Conservation (phyloP, 2,888 invertebrate species). For the Laspeyria flexula region DNA sequence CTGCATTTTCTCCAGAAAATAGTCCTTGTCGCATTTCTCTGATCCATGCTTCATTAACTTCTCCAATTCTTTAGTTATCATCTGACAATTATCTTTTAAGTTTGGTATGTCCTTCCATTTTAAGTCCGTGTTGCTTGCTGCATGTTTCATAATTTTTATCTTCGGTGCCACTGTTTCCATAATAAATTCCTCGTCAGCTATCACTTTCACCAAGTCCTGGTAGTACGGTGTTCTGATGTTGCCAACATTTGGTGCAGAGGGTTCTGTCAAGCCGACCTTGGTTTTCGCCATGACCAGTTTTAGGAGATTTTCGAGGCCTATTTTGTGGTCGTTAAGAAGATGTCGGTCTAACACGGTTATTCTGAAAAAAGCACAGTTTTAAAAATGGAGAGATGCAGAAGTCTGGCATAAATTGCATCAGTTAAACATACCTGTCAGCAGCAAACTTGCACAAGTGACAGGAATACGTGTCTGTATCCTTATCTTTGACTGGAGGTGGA, state of each 20-base stretch:
- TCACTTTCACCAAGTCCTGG: constrained; percentile 54
- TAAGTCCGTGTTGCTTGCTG: constrained; percentile 66
- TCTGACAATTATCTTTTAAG: constrained; percentile 56
- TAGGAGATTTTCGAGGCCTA: constrained; percentile 70
- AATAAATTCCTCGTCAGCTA: constrained; percentile 72
- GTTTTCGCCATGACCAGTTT: constrained; percentile 78
- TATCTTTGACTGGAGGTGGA: constrained; percentile 48
- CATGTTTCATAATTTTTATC: constrained; percentile 71
- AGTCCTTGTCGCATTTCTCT: constrained; percentile 52
- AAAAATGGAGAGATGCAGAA: too few relatives aligned
- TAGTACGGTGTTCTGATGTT: constrained; percentile 69
- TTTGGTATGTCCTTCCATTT: constrained; percentile 60
- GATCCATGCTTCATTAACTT: constrained; percentile 55
- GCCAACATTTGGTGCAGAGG: not conserved
- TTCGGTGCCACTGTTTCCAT: constrained; percentile 71
- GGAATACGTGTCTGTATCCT: constrained; percentile 64
- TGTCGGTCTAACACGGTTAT: constrained; percentile 78
- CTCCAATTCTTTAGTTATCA: constrained; percentile 60
- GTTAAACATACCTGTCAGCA: constrained; percentile 75
- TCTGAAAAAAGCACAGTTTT: constrained; percentile 49
- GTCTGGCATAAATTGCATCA: too few relatives aligned
- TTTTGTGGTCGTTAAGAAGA: constrained; percentile 73
- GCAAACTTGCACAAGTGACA: constrained; percentile 75
- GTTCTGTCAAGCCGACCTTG: constrained; percentile 64
- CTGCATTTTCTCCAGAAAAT: constrained; percentile 69